Base-by-base conservation (phyloP, 2,113 vertebrate species). In the Buteo buteo region DNA sequence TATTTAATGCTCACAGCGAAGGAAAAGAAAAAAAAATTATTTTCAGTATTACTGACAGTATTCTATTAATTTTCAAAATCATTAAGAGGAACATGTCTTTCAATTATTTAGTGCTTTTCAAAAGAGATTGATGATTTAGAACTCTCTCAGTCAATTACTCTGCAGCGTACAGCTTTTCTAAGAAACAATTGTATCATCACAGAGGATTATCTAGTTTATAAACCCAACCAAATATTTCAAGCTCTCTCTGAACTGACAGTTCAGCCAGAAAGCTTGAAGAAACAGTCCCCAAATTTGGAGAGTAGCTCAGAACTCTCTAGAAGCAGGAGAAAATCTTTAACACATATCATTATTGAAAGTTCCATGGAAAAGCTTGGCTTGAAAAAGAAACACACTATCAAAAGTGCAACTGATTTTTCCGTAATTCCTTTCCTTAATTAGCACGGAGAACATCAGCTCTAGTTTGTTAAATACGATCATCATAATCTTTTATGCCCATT, bases 1-100 rank as follows among this genome's bases (percentile, higher is more conserved):
- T 71, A 88, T 92, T 98, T 96, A 90, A 94, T 70, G 54, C 89
- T 96, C 32, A 61, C 64, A 85, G 91, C 11, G 77, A 78, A 88
- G 13, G 19, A 55, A 31, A 54, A 54, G 28, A 54, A 17, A 3
- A 3, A 25, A 36, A 50, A 55, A 0, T 58, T 65, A 69, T 79
- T 95, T 96, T 57, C 69, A 93, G 57, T 59, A 73, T 70, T 80
- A 82, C 32, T 64, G 71, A 86, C 67, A 92, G 74, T 17, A 80
- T 69, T 80, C 86, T 83, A 82, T 61, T 88, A 91, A 82, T 95
- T 93, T 93, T 45, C 70, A 91, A 91, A 87, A 67, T 61, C 61
- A 62, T 82, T 89, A 91, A 72, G 29, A 89, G 40, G 66, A 94
- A 93, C 62, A 21, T 9, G 61, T 72, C 34, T 88, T 93, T 87